These are phyloP conservation scores for Myopa tessellatipennis DNA, from an alignment of 2,888 invertebrate species.

Conservation along the genomic window DNA sequence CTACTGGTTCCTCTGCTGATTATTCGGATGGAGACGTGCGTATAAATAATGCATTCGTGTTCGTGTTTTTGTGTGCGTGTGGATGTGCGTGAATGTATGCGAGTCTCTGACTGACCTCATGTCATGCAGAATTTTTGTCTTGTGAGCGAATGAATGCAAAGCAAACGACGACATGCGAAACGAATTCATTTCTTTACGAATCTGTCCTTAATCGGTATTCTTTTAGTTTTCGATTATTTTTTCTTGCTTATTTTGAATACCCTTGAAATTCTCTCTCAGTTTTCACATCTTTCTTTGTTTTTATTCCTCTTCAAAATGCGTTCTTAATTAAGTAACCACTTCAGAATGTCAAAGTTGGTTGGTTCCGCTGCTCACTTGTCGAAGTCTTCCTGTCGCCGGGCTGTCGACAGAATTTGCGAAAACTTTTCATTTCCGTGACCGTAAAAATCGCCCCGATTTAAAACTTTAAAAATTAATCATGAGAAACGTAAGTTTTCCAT, in stretches of 20 bases:
- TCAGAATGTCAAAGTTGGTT: not conserved
- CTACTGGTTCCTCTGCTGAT: not conserved
- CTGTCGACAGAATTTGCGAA: not conserved
- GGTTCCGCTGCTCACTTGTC: not conserved
- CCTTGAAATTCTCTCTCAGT: not conserved
- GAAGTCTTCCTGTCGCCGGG: conserved; percentile 1
- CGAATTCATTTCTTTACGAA: not conserved
- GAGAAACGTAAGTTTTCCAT: conserved; percentile 14
- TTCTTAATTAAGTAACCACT: conserved; percentile 6
- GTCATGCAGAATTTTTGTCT: not conserved
- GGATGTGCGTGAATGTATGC: not conserved
- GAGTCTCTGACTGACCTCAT: not conserved
- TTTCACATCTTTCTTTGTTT: not conserved
- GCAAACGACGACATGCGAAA: not conserved
- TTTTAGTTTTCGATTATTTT: too few species aligned
- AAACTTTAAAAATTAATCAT: conserved; percentile 26
- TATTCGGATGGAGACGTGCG: not conserved
- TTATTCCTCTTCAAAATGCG: not conserved
- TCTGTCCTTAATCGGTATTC: too few species aligned
- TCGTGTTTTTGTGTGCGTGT: not conserved
- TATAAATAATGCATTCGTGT: not conserved
- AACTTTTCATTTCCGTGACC: conserved; percentile 20
- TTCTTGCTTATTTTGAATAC: too few species aligned
- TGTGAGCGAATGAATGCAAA: not conserved
- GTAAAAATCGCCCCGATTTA: not conserved